phyloP scores from a whole-genome alignment of 2,888 invertebrate species.

The Sthenelais limicola region DNA sequence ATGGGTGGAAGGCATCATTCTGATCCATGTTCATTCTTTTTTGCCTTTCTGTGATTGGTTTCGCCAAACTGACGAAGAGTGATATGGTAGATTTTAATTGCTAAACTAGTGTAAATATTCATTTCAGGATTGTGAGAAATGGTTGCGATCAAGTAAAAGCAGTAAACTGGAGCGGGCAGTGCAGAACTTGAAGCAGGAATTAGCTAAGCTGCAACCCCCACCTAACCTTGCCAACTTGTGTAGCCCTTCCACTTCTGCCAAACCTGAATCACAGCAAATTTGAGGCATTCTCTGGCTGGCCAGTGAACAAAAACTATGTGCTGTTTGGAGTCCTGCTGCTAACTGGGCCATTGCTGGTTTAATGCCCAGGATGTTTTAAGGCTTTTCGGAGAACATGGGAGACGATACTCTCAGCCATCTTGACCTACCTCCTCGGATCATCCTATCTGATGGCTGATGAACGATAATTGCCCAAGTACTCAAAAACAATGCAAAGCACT shows the following conservation, averaged over 20 bases:
- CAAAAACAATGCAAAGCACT: too few relatives aligned
- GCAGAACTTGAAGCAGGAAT: conserved; percentile 55
- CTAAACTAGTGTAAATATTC: neutral
- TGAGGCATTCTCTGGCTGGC: conserved; percentile 13
- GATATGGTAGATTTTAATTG: too few relatives aligned
- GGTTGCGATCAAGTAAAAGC: conserved; percentile 54
- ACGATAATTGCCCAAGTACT: too few relatives aligned
- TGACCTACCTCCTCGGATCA: too few relatives aligned
- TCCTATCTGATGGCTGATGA: too few relatives aligned
- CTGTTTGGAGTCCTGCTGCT: neutral
- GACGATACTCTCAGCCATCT: too few relatives aligned
- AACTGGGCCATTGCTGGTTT: conserved; percentile 22
- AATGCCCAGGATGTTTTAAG: conserved; percentile 11
- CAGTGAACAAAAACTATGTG: neutral
- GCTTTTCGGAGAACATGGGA: too few relatives aligned
- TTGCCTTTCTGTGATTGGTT: too few relatives aligned
- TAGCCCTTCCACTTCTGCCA: conserved; percentile 12
- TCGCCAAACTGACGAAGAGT: too few relatives aligned
- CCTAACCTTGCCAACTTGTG: conserved; percentile 46
- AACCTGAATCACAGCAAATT: conserved; percentile 9
- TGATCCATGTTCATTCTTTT: too few relatives aligned
- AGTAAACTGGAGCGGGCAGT: conserved; percentile 53
- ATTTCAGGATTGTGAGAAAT: conserved; percentile 59
- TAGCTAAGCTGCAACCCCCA: conserved; percentile 55
- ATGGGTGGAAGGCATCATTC: too few relatives aligned